Conservation (phyloP, 2,113 vertebrate genomes). For the Dipodomys merriami region DNA sequence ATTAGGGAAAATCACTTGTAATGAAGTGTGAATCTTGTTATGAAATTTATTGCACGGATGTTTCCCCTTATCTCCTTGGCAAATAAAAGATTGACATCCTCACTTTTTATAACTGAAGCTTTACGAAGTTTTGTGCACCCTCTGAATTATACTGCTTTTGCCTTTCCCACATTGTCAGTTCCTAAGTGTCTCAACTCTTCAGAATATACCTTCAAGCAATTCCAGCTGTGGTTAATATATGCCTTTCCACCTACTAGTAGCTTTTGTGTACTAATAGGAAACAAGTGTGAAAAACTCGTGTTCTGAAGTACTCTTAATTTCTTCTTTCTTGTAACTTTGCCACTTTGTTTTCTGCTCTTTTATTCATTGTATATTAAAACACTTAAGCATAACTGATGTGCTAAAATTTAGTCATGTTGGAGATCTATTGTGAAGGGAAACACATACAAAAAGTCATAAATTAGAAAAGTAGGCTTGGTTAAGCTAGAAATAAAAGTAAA, state of each 20-base stretch:
- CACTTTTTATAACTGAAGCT: slow-evolving; percentile 59
- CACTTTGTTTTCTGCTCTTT: not conserved
- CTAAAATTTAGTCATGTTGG: not conserved
- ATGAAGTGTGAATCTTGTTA: slow-evolving; percentile 71
- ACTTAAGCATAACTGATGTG: slow-evolving; percentile 36
- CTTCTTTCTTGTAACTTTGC: not conserved
- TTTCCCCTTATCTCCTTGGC: slow-evolving; percentile 52
- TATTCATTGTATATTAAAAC: not conserved
- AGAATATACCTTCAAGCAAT: slow-evolving; percentile 26
- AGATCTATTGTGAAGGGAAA: slow-evolving; percentile 27
- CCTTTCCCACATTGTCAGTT: slow-evolving; percentile 28
- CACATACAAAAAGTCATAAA: not conserved
- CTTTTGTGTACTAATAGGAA: slow-evolving; percentile 17
- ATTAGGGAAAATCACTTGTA: slow-evolving; percentile 65
- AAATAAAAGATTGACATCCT: slow-evolving; percentile 71
- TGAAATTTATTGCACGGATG: slow-evolving; percentile 55
- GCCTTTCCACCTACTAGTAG: not conserved
- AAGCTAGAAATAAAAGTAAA: not conserved
- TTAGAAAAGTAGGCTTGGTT: not conserved
- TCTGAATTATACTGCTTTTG: slow-evolving; percentile 17
- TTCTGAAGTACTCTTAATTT: not conserved
- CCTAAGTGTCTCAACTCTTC: slow-evolving; percentile 7
- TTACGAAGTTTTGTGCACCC: slow-evolving; percentile 25
- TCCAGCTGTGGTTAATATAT: not conserved
- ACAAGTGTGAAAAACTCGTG: slow-evolving; percentile 7